Percentiles rank a stretch among this genome's conserved stretches.
Conservation (phyloP, 2,113 vertebrate genomes). For the Myocastor coypus region DNA sequence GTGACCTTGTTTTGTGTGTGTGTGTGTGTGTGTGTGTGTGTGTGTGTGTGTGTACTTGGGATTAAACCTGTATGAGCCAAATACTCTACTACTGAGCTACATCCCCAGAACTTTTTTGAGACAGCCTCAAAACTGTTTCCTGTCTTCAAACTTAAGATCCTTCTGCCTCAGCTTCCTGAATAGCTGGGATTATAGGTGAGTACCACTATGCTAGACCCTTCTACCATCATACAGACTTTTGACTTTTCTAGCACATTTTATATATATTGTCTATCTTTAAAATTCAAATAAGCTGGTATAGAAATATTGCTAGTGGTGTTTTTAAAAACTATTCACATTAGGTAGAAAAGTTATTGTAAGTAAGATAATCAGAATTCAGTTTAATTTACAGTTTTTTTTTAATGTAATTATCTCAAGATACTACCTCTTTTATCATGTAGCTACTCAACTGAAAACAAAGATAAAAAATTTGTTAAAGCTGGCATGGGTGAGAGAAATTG, state of each 20-base stretch:
- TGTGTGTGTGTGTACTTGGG: background rate
- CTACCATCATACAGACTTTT: background rate
- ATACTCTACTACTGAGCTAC: background rate
- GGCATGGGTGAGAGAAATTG: background rate
- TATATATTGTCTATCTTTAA: background rate
- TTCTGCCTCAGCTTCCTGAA: background rate
- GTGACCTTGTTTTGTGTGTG: background rate
- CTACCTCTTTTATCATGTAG: conserved; percentile 13
- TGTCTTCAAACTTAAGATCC: background rate
- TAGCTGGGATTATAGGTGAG: background rate
- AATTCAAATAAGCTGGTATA: conserved; percentile 44
- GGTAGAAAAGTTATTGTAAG: conserved; percentile 1
- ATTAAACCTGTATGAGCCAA: background rate
- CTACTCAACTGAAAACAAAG: background rate
- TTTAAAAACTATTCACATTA: conserved; percentile 25
- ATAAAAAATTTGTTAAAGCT: background rate
- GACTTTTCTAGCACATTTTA: background rate
- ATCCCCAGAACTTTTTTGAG: background rate
- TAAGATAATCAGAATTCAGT: conserved; percentile 33
- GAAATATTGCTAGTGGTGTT: conserved; percentile 33
- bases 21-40: background rate
- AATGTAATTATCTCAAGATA: background rate
- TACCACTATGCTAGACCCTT: background rate
- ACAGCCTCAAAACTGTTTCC: background rate
- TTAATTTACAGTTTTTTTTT: conserved; percentile 41